These are phyloP conservation scores for Microhierax caerulescens DNA, from an alignment of 2,797 vertebrate genomes.

Conservation along the genomic window DNA sequence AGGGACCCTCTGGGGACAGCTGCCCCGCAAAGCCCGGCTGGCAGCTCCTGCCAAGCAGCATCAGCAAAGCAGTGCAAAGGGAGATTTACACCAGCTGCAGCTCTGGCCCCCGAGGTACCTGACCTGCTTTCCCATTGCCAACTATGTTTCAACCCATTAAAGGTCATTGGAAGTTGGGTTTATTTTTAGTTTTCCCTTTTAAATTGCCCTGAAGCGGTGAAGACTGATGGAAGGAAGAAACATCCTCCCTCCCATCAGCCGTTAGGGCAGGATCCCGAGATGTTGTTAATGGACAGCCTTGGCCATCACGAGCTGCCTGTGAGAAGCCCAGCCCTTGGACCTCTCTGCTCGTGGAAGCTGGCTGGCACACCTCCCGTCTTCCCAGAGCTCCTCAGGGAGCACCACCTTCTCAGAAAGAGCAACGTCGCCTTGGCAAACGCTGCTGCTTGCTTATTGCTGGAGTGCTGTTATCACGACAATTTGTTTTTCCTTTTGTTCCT, in stretches of 20 bases:
- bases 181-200: neutral
- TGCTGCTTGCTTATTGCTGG: neutral
- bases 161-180: neutral
- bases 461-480: neutral
- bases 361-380: neutral
- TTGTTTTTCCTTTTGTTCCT: neutral
- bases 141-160: neutral
- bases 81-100: neutral
- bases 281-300: neutral
- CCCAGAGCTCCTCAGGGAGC: neutral
- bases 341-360: neutral
- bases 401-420: neutral
- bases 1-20: neutral
- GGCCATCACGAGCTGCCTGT: accelerated
- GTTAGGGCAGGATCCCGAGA: neutral
- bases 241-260: neutral
- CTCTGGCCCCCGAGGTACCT: neutral
- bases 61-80: neutral
- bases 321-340: neutral
- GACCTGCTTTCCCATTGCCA: constrained; percentile 1
- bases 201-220: neutral
- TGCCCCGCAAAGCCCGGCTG: neutral
- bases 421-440: neutral
- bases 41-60: neutral
- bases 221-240: neutral